These are phyloP conservation scores for Albula glossodonta DNA, from an alignment of 2,113 vertebrate species.

Conservation along the genomic window DNA sequence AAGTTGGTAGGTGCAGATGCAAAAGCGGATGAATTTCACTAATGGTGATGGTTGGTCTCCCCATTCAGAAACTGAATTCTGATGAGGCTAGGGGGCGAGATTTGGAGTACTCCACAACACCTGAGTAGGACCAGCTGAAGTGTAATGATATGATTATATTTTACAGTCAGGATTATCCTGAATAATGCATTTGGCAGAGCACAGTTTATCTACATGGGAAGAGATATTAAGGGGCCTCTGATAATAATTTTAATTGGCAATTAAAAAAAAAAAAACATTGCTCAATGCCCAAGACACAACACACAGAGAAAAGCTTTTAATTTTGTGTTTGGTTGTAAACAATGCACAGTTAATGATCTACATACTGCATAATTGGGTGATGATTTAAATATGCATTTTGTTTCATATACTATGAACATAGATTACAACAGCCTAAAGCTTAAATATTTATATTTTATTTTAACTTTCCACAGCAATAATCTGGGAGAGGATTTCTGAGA, in stretches of 20 bases:
- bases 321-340: neutral
- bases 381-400: neutral
- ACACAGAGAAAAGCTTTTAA: neutral
- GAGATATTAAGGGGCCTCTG: neutral
- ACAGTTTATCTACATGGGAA: neutral
- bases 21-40: neutral
- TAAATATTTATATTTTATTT: neutral
- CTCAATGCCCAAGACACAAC: neutral
- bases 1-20: neutral
- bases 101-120: neutral
- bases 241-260: conserved; percentile 3
- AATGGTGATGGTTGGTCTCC: neutral
- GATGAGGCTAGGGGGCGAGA: neutral
- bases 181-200: neutral
- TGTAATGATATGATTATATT: neutral
- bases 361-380: neutral
- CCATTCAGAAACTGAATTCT: neutral
- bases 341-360: neutral
- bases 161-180: neutral
- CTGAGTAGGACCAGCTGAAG: neutral
- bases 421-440: neutral
- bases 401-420: neutral
- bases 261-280: neutral
- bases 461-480: neutral
- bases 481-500: neutral